A percentile compares a stretch with the other conserved stretches of the same genome.
These are phyloP conservation scores for Coenobita brevimanus DNA, from an alignment of 1,140 invertebrate genomes.

Conservation along the genomic window DNA sequence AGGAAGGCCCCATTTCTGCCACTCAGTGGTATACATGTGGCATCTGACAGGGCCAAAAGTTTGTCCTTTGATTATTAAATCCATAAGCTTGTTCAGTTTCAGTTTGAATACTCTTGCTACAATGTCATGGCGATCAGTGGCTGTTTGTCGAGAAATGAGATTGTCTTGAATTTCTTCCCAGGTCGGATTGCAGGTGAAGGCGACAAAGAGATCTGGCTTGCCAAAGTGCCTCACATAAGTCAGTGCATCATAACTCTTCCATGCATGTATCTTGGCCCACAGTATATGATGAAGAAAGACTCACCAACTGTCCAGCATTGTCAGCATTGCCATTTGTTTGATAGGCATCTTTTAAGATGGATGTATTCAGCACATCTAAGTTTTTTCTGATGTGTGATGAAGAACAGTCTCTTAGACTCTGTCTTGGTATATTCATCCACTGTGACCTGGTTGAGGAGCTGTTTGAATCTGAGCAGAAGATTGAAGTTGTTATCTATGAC, in stretches of 20 bases:
- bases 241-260: neutral
- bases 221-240: neutral
- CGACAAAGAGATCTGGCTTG: neutral
- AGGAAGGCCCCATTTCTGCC: neutral
- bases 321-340: no score
- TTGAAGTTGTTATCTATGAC: no score
- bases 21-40: neutral
- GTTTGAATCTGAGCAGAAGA: no score
- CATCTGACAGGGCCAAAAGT: neutral
- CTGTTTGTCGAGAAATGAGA: neutral
- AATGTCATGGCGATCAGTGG: neutral
- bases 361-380: no score
- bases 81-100: constrained; percentile 8
- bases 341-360: no score
- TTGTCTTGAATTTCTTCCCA: neutral
- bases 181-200: neutral
- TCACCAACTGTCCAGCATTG: no score
- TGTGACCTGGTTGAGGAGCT: no score
- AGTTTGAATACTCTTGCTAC: neutral
- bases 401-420: no score
- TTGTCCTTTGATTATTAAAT: neutral
- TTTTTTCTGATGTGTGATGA: no score
- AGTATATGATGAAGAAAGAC: no score
- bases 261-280: neutral
- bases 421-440: no score